Percentiles rank a stretch among this genome's conserved stretches.
phyloP scores from a whole-genome alignment of 2,797 vertebrate genomes.

The Meriones psammophilus region DNA sequence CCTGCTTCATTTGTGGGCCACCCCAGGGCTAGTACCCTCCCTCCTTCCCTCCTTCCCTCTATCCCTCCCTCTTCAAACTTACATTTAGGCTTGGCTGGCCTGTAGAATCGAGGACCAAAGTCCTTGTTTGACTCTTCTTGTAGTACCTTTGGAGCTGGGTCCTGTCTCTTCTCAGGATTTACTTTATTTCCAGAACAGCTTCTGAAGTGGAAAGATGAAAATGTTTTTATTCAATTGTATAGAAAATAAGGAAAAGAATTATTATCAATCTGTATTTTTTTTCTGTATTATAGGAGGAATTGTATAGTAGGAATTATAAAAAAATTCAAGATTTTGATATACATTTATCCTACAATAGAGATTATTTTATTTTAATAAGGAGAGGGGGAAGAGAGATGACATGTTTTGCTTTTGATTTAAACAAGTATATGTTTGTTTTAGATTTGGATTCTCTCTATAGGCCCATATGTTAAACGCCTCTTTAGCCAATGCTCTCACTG shows the following conservation, averaged over 20 bases:
- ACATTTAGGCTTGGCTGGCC: conserved; percentile 85
- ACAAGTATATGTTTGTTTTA: conserved; percentile 13
- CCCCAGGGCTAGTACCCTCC: fast-evolving
- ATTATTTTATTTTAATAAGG: not conserved
- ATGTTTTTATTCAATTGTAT: conserved; percentile 27
- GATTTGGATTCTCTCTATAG: not conserved
- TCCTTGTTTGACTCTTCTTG: conserved; percentile 68
- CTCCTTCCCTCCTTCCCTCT: not conserved
- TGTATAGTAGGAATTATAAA: conserved; percentile 32
- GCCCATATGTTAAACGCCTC: not conserved
- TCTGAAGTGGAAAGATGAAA: conserved; percentile 47
- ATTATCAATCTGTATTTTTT: conserved; percentile 21
- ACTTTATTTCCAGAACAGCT: conserved; percentile 55
- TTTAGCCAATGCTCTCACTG: not conserved
- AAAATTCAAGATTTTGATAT: not conserved
- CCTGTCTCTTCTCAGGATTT: conserved; percentile 44
- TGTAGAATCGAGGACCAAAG: conserved; percentile 60
- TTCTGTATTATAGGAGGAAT: conserved; percentile 34
- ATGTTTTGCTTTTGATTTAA: not conserved
- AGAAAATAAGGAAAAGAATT: not conserved
- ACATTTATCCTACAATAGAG: conserved; percentile 2
- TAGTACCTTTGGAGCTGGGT: conserved; percentile 61
- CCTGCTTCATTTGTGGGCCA: not conserved
- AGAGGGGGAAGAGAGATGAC: not conserved
- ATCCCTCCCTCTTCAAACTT: conserved; percentile 77